Base-by-base conservation (phyloP, 2,888 invertebrate genomes). In the Mythimna lalbum region DNA sequence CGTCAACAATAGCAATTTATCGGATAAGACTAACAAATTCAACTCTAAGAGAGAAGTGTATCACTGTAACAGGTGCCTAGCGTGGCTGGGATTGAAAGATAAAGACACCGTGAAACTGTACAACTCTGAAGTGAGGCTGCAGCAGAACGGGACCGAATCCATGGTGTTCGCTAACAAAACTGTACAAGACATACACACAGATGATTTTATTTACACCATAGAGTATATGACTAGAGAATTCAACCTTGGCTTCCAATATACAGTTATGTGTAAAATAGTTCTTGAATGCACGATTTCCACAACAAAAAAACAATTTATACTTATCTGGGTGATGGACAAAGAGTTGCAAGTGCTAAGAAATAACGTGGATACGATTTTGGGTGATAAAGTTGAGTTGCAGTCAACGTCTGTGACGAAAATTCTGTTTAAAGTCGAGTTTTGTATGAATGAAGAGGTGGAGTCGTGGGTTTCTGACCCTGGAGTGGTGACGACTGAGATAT, bases 261-360 rank as follows among this genome's bases (percentile, higher is more conserved):
- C 96, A 0, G 93, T 96, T 12, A 94, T 96, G 89, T 94, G 96
- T 83, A 97, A 96, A 90, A 90, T 97, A 52, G 90, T 97, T 39
- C 86, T 97, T 47, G 95, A 94, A 89, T 96, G 96, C 82, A 91
- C 92, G 43, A 84, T 95, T 66, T 92, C 95, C 0, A 86, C 93
- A 1, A 84, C 88, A 23, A 92, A 94, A 49, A 96, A 92, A 66
- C 96, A 97, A 81, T 96, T 95, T 87, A 77, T 97, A 36, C 89
- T 97, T 3, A 90, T 97, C 57, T 97, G 97, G 97, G 91, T 97
- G 1, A 95, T 97, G 90, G 97, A 97, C 84, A 97, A 96, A 83
- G 95, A 96, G 72, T 89, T 97, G 19, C 94, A 96, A 87, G 92
- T 97, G 19, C 86, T 96, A 19, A 91, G 92, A 73, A 92, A 93